Base-by-base conservation (phyloP, 2,113 vertebrate species). In the Chloropsis hardwickii region DNA sequence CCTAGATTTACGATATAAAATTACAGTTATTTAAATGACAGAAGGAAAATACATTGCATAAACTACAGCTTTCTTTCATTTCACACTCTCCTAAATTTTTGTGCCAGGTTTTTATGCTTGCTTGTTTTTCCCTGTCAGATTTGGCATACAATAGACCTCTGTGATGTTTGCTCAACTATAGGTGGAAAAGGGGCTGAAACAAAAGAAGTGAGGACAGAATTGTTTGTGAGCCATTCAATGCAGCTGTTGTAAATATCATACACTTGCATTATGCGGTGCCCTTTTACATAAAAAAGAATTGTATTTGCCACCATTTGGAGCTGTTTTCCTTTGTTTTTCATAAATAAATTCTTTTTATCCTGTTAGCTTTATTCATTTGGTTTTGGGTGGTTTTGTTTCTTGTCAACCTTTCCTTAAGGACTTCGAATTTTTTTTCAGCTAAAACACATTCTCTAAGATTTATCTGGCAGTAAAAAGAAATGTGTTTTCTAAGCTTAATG, bases 271-370 rank as follows among this genome's bases (percentile, higher is more conserved):
- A 90, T 80, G 6, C 35, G 3, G 15, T 95, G 67, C 14, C 66
- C 62, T 94, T 94, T 93, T 83, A 65, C 42, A 95, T 95, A 70
- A 95, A 93, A 86, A 20, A 56, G 16, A 94, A 95, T 93, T 76
- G 77, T 31, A 48, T 23, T 86, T 97, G 14, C 29, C 64, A 90
- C 28, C 65, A 96, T 95, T 95, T 90, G 83, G 39, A 73, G 31
- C 44, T 84, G 77, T 80, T 91, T 37, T 93, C 10, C 25, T 91
- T 80, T 92, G 39, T 45, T 78, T 95, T 80, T 85, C 66, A 86
- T 81, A 78, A 57, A 86, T 73, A 97, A 95, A 90, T 92, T 79
- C 23, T 94, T 95, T 96, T 85, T 40, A 60, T 57, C 24, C 72
- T 86, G 90, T 91, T 71, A 10, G 16, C 6, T 66, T 77, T 82